Evolutionary conservation across 1,140 invertebrate species (phyloP).

Genomic region (Bombus soroeensis): DNA sequence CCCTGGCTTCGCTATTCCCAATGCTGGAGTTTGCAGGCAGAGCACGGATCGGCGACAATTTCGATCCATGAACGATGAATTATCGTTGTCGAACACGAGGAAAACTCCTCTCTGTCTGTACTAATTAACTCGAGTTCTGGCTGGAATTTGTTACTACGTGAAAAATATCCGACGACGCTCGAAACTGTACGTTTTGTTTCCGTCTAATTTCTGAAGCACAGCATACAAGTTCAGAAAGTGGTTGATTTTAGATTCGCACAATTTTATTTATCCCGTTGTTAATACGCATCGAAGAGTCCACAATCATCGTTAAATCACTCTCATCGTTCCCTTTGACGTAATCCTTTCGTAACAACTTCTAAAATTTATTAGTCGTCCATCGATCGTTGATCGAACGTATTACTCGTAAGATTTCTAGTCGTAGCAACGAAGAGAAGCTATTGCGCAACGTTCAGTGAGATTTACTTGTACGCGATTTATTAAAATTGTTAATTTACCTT

Average conservation of each 20-base stretch:
- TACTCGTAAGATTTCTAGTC: not conserved
- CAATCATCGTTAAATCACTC: not conserved
- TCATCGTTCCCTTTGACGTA: not conserved
- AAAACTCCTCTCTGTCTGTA: not conserved
- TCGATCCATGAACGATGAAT: not conserved
- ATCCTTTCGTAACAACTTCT: too few species aligned
- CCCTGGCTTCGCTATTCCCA: not conserved
- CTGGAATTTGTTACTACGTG: not conserved
- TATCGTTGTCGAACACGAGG: conserved; percentile 4
- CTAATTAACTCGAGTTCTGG: conserved; percentile 2
- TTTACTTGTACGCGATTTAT: too few species aligned
- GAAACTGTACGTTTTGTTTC: not conserved
- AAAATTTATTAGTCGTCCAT: not conserved
- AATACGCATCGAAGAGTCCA: not conserved
- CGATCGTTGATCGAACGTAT: not conserved
- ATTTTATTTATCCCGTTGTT: not conserved
- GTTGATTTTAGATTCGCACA: not conserved
- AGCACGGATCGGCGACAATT: not conserved
- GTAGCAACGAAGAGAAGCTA: not conserved
- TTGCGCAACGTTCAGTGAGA: too few species aligned
- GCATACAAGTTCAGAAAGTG: not conserved
- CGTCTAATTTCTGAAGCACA: not conserved
- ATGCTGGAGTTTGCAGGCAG: not conserved
- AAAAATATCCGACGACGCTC: not conserved
- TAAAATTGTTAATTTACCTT: not conserved